Evolutionary conservation across 2,113 vertebrate species (phyloP), one percentile per base, ranked within the genome.

Genomic region (Gymnogyps californianus): DNA sequence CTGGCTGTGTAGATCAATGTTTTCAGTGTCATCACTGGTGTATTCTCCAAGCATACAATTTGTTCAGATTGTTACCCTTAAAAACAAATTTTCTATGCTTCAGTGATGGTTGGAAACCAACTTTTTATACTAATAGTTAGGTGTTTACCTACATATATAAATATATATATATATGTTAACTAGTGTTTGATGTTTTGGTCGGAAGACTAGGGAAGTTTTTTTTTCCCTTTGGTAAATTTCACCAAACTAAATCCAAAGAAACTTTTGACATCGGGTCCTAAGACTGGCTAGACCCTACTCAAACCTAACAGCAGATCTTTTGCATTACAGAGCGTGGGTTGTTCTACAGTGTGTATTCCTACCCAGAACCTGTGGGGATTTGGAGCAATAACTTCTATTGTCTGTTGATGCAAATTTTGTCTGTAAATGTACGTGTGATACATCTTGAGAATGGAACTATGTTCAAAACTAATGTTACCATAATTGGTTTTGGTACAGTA

Each of bases 371-470:
- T 14, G 5, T 42, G 74, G 49, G 80, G 44, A 91, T 87, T 93
- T 91, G 94, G 96, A 98, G 96, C 95, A 98, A 93, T 96, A 91
- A 89, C 36, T 95, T 93, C 22, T 78, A 0, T 32, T 89, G 78
- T 90, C 55, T 52, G 32, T 96, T 90, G 59, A 77, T 71, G 40
- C 31, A 66, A 19, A 54, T 83, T 85, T 70, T 96, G 58, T 95
- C 84, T 93, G 80, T 92, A 71, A 94, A 34, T 82, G 78, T 95
- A 67, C 20, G 6, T 46, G 89, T 84, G 84, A 25, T 54, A 8
- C 54, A 78, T 96, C 91, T 91, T 95, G 88, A 95, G 92, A 92
- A 51, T 49, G 76, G 79, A 82, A 70, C 65, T 83, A 4, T 32
- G 47, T 91, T 89, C 51, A 75, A 31, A 81, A 71, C 29, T 66